phyloP scores from a whole-genome alignment of 2,113 vertebrate species.

The Microtus richardsoni region DNA sequence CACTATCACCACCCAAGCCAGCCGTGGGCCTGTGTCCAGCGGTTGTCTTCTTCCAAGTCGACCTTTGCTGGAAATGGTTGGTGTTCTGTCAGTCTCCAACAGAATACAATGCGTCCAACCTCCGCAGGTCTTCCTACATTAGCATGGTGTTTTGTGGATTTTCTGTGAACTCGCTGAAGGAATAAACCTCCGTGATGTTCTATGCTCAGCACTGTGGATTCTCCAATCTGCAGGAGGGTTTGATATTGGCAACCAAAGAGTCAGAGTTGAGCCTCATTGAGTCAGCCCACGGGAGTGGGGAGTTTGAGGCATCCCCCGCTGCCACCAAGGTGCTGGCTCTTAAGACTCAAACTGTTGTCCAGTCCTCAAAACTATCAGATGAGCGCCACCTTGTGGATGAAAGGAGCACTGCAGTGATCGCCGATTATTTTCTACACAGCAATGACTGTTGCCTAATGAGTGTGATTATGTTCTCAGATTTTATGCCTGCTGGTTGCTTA shows the following conservation, averaged over 20 bases:
- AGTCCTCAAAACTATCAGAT: conserved; percentile 66
- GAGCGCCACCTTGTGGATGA: conserved; percentile 85
- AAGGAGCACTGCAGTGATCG: background rate
- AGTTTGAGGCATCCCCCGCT: background rate
- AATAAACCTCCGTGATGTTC: background rate
- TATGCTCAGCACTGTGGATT: background rate
- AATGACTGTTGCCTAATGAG: background rate
- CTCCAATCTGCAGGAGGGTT: background rate
- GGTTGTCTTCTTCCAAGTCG: background rate
- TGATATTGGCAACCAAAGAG: background rate
- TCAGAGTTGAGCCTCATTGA: background rate
- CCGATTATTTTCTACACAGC: background rate
- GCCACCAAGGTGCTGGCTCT: background rate
- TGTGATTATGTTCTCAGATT: background rate
- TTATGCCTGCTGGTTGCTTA: conserved; percentile 21
- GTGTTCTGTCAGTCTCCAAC: background rate
- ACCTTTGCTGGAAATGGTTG: background rate
- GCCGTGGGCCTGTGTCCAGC: background rate
- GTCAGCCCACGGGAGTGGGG: background rate
- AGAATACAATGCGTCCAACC: background rate
- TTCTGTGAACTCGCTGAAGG: background rate
- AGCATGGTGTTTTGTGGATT: background rate
- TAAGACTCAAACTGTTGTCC: no score
- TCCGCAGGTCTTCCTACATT: background rate
- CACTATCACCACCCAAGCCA: background rate